Evolutionary conservation across 30 jellyfish, hydroid and myxozoan species (phyloP), one percentile per base, ranked within the genome.

Genomic region (Rhopilema esculentum): DNA sequence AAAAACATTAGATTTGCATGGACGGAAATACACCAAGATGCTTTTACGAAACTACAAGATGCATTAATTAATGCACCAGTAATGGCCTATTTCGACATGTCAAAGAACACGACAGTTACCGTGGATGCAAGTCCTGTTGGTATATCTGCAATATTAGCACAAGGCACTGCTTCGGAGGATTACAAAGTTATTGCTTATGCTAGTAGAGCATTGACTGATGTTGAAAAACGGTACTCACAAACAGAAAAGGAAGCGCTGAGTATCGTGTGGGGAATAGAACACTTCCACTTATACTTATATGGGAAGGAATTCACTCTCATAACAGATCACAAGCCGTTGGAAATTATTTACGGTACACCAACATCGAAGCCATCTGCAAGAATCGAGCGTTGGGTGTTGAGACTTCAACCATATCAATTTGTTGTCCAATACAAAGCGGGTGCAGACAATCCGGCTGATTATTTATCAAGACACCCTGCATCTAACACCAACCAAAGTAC

Each of bases 121-220:
- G 84, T 82, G 22, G 91, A 82, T 66, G 91, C 84, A 48, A 67
- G 84, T 67, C 91, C 83, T 20, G 75, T 67, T n/a, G 91, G 91
- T 6, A 67, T 82, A 8, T 66, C 89, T 1, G 89, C 89, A 20
- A 79, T 79, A 28, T 27, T 79, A 28, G 68, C 79, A 24, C 89
- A 53, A 79, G 80, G 64, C 57, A 64, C 79, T 1, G 69, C 24
- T 23, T 24, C 40, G 75, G 80, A 30, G 20, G 66, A 65, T 22
- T 66, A 33, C 72, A 32, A 49, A 65, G 90, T 72, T 26, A 32
- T 83, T 69, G 86, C 92, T 17, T 81, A 65, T 49, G 91, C 91
- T 0, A 81, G 91, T 48, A 81, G 91, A 49, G 72, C 89, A 22
- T 18, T 65, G 29, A 48, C 80, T 26, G 33, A 27, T 24, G 89